Evolutionary conservation across 1,140 invertebrate genomes (phyloP).

Genomic region (Chironomus tepperi): DNA sequence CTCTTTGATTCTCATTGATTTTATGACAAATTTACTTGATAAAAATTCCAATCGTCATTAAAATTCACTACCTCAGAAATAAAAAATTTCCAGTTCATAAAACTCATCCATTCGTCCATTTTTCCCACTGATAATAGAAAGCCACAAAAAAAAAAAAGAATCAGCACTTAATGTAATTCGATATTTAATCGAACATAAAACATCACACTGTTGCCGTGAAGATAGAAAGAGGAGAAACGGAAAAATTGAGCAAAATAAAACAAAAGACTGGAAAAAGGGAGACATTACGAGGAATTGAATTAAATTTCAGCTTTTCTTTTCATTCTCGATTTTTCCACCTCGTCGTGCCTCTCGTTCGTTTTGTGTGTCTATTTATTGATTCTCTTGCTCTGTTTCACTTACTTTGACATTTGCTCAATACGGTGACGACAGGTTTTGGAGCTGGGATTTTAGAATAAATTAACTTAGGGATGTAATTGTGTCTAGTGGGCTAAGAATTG

Average conservation of each 20-base stretch:
- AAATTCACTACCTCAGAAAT: no score
- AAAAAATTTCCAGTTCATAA: no score
- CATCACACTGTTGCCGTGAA: neutral
- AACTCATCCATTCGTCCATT: neutral
- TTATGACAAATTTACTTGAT: no score
- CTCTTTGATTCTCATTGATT: neutral
- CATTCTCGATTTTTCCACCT: neutral
- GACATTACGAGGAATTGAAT: neutral
- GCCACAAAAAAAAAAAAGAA: neutral
- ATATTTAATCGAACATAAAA: neutral
- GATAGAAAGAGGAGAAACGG: neutral
- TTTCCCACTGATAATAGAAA: neutral
- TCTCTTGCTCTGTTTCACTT: neutral
- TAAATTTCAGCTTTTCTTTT: neutral
- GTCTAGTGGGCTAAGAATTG: no score
- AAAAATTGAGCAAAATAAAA: neutral
- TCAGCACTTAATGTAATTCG: slow-evolving; percentile 7
- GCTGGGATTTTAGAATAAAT: no score
- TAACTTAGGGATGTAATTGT: no score
- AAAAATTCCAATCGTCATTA: no score
- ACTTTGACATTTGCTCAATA: neutral
- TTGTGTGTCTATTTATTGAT: neutral
- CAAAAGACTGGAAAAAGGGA: slow-evolving; percentile 6
- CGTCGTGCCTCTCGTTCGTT: neutral
- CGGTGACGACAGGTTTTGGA: no score